Base-by-base conservation (phyloP, 2,888 invertebrate species). In the Tetranychus piercei region DNA sequence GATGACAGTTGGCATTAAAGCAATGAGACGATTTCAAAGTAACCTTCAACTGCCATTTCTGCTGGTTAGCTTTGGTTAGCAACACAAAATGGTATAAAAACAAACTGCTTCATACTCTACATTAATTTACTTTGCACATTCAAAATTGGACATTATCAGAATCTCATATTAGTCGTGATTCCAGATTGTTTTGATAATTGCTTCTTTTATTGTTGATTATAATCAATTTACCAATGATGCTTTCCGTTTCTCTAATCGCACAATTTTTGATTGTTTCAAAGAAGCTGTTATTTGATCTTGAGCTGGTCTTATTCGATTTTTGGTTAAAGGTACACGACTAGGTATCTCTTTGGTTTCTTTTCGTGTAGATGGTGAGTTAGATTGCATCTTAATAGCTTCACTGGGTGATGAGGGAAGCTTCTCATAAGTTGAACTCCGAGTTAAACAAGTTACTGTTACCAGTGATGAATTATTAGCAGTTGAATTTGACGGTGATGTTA, bases 401-500 rank as follows among this genome's bases (percentile, higher is more conserved):
- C 71, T 70, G 6, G 55, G 44, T 3, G 23, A 71, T 43, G 20
- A 55, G 9, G 78, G 79, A 20, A 82, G 75, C 77, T 83, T 83
- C 74, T 83, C 83, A 76, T 82, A 83, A 0, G 83, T 83, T 0
- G 82, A 81, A 77, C 82, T 83, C 72, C 81, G 79, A 73, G 79
- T 79, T 65, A 81, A 74, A 43, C 45, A 11, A 1, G 55, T 55
- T 79, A 79, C 23, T 79, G 76, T 64, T 55, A 7, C 55, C 15
- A 6, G 3, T 15, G 6, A 43, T 22, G n/a, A 4, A 18, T 66
- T n/a, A 23, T 43, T n/a, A 44, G n/a, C 55, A 43, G 34, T 11
- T 18, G 7, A 1, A n/a, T n/a, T 64, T 15, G n/a, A 73, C 45
- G 85, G 85, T 66, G 87, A 86, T 87, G 87, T 88, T 9, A 15